phyloP scores from a whole-genome alignment of 1,140 invertebrate genomes.

The Melanaphis sacchari region DNA sequence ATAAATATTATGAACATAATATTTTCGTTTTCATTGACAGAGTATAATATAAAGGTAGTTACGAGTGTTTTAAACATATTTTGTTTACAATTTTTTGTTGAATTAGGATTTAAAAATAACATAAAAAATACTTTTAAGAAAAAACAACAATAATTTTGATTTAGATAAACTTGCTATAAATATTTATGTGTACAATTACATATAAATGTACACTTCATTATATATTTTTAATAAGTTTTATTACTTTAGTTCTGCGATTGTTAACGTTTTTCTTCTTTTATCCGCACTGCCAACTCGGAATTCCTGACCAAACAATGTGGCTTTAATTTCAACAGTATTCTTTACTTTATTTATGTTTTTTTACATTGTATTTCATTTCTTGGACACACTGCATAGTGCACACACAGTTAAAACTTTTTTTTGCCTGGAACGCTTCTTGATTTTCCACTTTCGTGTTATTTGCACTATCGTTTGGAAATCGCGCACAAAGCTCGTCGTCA shows the following conservation, averaged over 20 bases:
- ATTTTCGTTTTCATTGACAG: no score
- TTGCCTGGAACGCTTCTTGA: neutral
- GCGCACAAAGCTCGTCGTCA: neutral
- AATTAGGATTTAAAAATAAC: neutral
- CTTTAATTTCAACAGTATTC: constrained; percentile 10
- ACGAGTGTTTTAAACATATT: no score
- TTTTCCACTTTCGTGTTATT: constrained; percentile 2
- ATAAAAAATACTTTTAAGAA: neutral
- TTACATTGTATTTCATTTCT: neutral
- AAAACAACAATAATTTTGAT: neutral
- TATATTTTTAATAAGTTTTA: neutral
- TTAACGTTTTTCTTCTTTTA: neutral
- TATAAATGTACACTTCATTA: neutral
- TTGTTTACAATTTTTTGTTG: neutral
- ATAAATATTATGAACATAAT: neutral
- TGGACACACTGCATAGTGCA: neutral
- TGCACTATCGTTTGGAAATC: neutral
- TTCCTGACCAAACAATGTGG: neutral
- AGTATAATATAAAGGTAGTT: no score
- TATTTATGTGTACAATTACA: no score
- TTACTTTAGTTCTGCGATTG: neutral
- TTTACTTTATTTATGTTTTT: constrained; percentile 17
- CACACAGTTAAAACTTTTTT: neutral
- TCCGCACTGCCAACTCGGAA: neutral
- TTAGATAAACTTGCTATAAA: neutral